A percentile compares a stretch with the other conserved stretches of the same genome.
Conservation (phyloP, 2,888 invertebrate genomes). For the Aricia artaxerxes region DNA sequence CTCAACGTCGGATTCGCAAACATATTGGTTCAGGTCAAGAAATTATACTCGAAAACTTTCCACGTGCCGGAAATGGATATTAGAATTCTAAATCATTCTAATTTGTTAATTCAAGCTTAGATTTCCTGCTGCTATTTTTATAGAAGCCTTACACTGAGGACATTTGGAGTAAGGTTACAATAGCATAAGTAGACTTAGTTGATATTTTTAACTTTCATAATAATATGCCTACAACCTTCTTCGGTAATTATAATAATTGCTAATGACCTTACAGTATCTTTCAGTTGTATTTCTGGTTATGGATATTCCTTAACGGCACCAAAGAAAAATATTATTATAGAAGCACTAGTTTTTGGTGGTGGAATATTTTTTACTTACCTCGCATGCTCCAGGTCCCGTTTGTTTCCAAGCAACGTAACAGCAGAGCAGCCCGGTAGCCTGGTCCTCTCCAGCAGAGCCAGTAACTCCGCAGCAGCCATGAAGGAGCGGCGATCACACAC, state of each 20-base stretch:
- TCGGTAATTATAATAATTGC: background rate
- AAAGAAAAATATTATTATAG: too few species aligned
- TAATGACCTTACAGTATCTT: background rate
- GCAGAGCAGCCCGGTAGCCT: slow-evolving; percentile 88
- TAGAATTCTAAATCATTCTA: slow-evolving; percentile 4
- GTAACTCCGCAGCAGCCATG: slow-evolving; percentile 85
- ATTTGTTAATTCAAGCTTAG: slow-evolving; percentile 28
- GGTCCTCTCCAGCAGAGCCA: slow-evolving; percentile 85
- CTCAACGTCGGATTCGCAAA: slow-evolving; percentile 25
- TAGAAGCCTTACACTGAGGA: background rate
- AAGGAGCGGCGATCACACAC: slow-evolving; percentile 89
- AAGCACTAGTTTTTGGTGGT: too few species aligned
- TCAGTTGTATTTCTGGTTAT: background rate
- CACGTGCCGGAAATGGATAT: slow-evolving; percentile 7
- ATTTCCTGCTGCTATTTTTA: background rate
- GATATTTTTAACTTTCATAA: background rate
- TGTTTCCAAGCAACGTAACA: slow-evolving; percentile 88
- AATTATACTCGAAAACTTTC: slow-evolving; percentile 16
- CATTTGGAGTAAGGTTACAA: background rate
- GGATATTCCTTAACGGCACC: background rate
- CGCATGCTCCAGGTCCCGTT: slow-evolving; percentile 89
- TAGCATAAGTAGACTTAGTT: background rate
- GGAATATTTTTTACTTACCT: slow-evolving; percentile 71
- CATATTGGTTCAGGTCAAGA: slow-evolving; percentile 22
- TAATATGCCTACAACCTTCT: background rate